Evolutionary conservation across 2,888 invertebrate species (phyloP), one percentile per base, ranked within the genome.

Genomic region (Caenorhabditis macrosperma): DNA sequence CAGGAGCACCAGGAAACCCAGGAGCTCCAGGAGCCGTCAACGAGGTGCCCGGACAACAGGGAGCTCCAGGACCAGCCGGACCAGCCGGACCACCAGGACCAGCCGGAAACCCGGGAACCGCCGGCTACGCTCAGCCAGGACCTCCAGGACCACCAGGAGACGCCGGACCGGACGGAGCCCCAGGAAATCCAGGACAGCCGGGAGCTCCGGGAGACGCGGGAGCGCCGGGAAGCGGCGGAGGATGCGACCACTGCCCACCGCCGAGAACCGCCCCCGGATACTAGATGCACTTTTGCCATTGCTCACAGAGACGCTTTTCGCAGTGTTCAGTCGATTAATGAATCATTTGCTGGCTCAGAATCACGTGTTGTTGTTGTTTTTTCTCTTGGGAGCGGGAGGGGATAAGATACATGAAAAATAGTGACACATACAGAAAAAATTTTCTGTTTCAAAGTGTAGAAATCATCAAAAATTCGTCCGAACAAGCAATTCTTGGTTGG

Each of bases 71-170:
- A 78, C 78, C 83, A 52, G 78, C 83, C 24, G 86, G 86, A 63
- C 82, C 82, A 38, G 72, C 82, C 9, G 86, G 86, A 76, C 85
- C 85, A 20, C 81, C 85, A 35, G 86, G 86, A 76, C 81, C 79
- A 9, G 72, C 83, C 24, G 85, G 85, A 74, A 82, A 78, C 35
- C 80, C 81, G 38, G 84, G 84, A 79, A 17, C 55, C 33, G 67
- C 76, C 15, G 81, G 81, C 64, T 74, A 74, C 64, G 35, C 59
- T n/a, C 75, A 30, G 38, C 75, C 75, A 35, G 75, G 75, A 75
- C 75, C 75, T 30, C 44, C 75, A 52, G 75, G 75, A 75, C 75
- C 75, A 52, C 41, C 75, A 20, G 81, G 81, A 81, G 77, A 77
- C 55, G 69, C 81, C 28, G 81, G 81, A 80, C 79, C 79, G 50